Percentiles rank a stretch among this genome's conserved stretches.
Conservation (phyloP, 2,113 vertebrate species). For the Podarcis raffonei region DNA sequence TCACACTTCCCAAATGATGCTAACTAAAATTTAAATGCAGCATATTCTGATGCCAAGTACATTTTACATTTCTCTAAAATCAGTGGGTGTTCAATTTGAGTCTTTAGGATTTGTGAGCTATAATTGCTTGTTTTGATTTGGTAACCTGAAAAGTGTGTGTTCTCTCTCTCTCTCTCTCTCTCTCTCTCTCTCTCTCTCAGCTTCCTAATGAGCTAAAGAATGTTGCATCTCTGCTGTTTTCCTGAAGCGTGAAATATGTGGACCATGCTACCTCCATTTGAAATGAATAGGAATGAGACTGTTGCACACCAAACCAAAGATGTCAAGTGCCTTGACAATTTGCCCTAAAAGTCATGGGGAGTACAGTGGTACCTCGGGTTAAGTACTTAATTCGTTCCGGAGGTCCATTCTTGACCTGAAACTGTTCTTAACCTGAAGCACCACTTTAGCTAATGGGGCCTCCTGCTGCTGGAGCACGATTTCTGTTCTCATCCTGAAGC, state of each 20-base stretch:
- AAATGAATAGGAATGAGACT: conserved; percentile 59
- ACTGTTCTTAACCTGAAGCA: too few species aligned
- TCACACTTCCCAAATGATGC: background rate
- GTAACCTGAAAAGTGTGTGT: background rate
- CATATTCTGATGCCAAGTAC: background rate
- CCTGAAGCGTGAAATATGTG: conserved; percentile 65
- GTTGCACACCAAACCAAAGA: conserved; percentile 81
- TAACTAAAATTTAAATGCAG: background rate
- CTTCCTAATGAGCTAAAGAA: conserved; percentile 90
- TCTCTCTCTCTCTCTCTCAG: conserved; percentile 77
- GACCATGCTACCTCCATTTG: conserved; percentile 79
- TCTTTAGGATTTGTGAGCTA: background rate
- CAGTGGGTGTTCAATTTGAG: background rate
- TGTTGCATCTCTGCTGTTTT: conserved; percentile 40
- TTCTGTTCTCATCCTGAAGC: too few species aligned
- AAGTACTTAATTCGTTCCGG: too few species aligned
- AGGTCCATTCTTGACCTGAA: too few species aligned
- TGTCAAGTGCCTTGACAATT: conserved; percentile 78
- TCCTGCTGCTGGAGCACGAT: too few species aligned
- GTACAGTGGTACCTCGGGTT: background rate
- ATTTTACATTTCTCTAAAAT: background rate
- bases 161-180: conserved; percentile 4
- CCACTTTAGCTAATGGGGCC: too few species aligned
- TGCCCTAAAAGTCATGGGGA: conserved; percentile 62
- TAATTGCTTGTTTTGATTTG: background rate